A percentile compares a stretch with the other conserved stretches of the same genome.
phyloP scores from a whole-genome alignment of 1,140 invertebrate genomes.

The Forficula auricularia region DNA sequence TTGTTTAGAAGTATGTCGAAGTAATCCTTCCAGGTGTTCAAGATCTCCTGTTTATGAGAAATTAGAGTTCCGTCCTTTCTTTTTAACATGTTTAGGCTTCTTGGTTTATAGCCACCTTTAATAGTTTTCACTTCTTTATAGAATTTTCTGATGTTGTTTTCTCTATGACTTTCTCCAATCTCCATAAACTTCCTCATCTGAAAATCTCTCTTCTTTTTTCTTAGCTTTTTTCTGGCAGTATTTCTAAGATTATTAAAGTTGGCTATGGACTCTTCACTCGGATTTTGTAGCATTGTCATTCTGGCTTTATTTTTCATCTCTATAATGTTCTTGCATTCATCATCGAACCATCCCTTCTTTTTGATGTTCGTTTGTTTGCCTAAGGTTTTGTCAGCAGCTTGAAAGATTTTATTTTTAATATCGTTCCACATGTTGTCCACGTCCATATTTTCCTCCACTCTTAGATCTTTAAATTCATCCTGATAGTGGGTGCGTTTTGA shows the following conservation, averaged over 20 bases:
- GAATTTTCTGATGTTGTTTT: background rate
- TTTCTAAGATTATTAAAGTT: background rate
- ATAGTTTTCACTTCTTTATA: background rate
- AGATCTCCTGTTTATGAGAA: slow-evolving; percentile 4
- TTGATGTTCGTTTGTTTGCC: no score
- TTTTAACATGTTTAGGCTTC: slow-evolving; percentile 2
- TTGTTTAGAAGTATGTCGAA: slow-evolving; percentile 4
- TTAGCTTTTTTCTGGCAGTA: background rate
- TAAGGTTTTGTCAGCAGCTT: no score
- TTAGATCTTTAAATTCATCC: background rate
- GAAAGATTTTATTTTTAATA: no score
- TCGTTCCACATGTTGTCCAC: no score
- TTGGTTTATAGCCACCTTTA: slow-evolving; percentile 4
- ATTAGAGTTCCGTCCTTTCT: background rate
- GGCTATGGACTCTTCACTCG: slow-evolving; percentile 1
- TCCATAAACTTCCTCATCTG: background rate
- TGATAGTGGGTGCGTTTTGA: no score
- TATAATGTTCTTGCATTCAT: no score
- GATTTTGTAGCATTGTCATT: background rate
- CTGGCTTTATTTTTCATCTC: no score
- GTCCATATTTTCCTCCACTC: background rate
- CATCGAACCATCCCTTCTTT: no score
- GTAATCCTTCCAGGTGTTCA: slow-evolving; percentile 3
- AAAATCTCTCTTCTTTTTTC: slow-evolving; percentile 6
- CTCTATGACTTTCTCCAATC: no score